These are phyloP conservation scores for Pica pica DNA, from an alignment of 2,113 vertebrate species.

Conservation along the genomic window DNA sequence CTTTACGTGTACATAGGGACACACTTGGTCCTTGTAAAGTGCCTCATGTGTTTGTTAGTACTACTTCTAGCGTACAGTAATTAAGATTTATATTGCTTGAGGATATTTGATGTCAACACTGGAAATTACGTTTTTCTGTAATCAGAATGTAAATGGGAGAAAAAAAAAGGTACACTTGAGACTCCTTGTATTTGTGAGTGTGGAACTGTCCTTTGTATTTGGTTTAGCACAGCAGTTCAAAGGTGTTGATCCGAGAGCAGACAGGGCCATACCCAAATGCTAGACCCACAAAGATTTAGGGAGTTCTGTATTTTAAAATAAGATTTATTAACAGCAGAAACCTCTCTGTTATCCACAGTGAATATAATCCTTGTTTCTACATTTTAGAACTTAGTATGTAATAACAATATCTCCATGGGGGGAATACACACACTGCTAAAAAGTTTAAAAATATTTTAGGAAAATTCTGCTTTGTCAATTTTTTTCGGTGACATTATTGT, in stretches of 20 bases:
- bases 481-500: neutral
- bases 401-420: neutral
- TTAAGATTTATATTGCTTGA: slow-evolving; percentile 55
- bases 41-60: neutral
- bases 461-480: neutral
- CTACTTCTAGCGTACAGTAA: slow-evolving; percentile 3
- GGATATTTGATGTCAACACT: slow-evolving; percentile 24
- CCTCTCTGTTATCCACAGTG: neutral
- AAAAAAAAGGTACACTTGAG: neutral
- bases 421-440: neutral
- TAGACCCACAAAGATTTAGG: neutral
- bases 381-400: neutral
- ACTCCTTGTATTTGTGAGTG: neutral
- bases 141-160: neutral
- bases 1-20: slow-evolving; percentile 17
- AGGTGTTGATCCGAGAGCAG: neutral
- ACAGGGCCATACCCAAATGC: neutral
- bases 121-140: slow-evolving; percentile 10
- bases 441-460: neutral
- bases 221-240: neutral
- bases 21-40: slow-evolving; percentile 12
- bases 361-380: neutral
- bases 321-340: neutral
- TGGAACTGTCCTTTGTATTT: neutral
- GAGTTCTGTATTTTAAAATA: neutral